A percentile compares a stretch with the other conserved stretches of the same genome.
Conservation (phyloP, 2,888 invertebrate genomes). For the Mesochorus sp. region DNA sequence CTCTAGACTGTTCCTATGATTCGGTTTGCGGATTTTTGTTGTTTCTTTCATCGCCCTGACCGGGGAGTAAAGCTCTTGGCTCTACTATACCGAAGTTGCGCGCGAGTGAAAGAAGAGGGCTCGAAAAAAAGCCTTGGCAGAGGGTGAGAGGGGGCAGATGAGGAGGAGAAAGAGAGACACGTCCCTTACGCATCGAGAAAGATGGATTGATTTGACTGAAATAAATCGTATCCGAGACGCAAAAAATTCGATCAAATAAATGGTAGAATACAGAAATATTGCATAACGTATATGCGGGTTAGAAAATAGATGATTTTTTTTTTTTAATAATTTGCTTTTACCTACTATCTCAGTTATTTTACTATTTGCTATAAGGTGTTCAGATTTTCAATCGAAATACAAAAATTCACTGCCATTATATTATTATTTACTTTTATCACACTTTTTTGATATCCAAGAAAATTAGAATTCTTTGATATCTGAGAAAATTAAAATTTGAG, state of each 20-base stretch:
- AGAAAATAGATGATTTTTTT: neutral
- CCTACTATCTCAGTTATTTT: too few relatives aligned
- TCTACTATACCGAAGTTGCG: neutral
- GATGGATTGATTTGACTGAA: slow-evolving; percentile 4
- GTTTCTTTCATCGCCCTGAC: neutral
- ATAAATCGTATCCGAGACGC: neutral
- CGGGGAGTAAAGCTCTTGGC: slow-evolving; percentile 2
- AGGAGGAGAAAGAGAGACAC: slow-evolving; percentile 10
- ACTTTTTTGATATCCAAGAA: neutral
- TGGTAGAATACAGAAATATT: neutral
- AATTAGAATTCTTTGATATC: too few relatives aligned
- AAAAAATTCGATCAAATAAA: neutral
- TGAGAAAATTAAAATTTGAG: too few relatives aligned
- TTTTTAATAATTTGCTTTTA: neutral
- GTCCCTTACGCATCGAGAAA: neutral
- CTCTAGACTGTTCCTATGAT: slow-evolving; percentile 37
- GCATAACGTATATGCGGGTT: neutral
- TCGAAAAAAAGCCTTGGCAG: neutral
- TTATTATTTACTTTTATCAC: too few relatives aligned
- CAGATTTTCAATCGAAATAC: too few relatives aligned
- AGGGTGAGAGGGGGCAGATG: neutral
- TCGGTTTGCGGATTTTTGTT: slow-evolving; percentile 46
- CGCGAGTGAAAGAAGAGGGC: neutral
- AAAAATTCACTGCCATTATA: too few relatives aligned
- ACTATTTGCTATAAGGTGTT: too few relatives aligned